phyloP scores from a whole-genome alignment of 2,888 invertebrate genomes.

The Andrena camellia region DNA sequence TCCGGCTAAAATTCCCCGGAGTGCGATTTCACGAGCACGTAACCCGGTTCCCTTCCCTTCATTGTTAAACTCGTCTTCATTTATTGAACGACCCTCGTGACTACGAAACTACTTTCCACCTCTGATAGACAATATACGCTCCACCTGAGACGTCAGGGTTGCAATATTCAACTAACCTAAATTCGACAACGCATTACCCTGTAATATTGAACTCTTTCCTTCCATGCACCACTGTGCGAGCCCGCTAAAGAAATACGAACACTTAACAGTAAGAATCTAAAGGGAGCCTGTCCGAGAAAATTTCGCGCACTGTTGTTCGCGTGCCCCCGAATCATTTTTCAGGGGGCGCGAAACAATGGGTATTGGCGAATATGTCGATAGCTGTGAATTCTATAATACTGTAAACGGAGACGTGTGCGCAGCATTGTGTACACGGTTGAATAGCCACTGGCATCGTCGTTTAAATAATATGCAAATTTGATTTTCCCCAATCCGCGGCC shows the following conservation, averaged over 20 bases:
- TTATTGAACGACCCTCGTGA: not conserved
- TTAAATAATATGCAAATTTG: constrained; percentile 59
- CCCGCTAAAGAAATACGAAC: too few species aligned
- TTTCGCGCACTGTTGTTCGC: not conserved
- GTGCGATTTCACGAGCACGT: not conserved
- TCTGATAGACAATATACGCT: not conserved
- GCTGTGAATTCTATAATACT: constrained; percentile 22
- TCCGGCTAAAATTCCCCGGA: not conserved
- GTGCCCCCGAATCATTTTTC: not conserved
- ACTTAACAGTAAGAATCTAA: too few species aligned
- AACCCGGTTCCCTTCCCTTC: not conserved
- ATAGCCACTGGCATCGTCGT: constrained; percentile 16
- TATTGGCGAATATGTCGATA: not conserved
- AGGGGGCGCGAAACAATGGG: constrained; percentile 2
- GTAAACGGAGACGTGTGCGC: not conserved
- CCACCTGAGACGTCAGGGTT: not conserved
- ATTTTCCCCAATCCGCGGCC: constrained; percentile 36
- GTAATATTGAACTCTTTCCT: not conserved
- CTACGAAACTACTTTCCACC: not conserved
- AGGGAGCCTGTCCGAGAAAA: not conserved
- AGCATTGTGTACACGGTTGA: constrained; percentile 23
- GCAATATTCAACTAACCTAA: not conserved
- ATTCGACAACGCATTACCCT: not conserved
- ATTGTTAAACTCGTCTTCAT: not conserved
- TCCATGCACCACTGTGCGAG: not conserved